Evolutionary conservation across 2,113 vertebrate genomes (phyloP).

Genomic region (Lethenteron reissneri): DNA sequence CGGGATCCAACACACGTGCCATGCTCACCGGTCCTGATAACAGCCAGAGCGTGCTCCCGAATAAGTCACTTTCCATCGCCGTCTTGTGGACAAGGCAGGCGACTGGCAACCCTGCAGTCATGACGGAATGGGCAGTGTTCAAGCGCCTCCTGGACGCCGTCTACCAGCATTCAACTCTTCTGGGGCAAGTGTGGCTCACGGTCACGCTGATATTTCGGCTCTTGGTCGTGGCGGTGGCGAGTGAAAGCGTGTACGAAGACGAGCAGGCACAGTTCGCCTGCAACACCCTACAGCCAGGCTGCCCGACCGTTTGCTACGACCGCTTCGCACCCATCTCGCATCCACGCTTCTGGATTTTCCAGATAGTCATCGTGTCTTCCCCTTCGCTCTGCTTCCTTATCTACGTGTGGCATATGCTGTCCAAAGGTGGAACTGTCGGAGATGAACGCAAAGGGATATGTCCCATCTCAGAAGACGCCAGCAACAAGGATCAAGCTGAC

Average conservation of each 20-base stretch:
- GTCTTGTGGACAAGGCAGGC: too few species aligned
- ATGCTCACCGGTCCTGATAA: too few species aligned
- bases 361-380: conserved; percentile 34
- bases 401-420: conserved; percentile 37
- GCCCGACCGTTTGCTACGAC: conserved; percentile 33
- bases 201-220: conserved; percentile 39
- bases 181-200: conserved; percentile 35
- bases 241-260: conserved; percentile 30
- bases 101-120: conserved; percentile 13
- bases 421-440: conserved; percentile 15
- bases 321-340: conserved; percentile 33
- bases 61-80: too few species aligned
- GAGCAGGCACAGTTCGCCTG: conserved; percentile 39
- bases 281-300: conserved; percentile 33
- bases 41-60: too few species aligned
- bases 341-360: conserved; percentile 38
- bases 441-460: too few species aligned
- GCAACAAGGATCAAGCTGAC: not conserved
- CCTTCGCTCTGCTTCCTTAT: conserved; percentile 34
- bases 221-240: conserved; percentile 31
- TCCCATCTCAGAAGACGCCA: not conserved
- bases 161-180: conserved; percentile 40
- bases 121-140: conserved; percentile 40
- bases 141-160: conserved; percentile 36
- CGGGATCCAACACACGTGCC: too few species aligned